phyloP scores from a whole-genome alignment of 2,797 vertebrate species.

The Anableps anableps region DNA sequence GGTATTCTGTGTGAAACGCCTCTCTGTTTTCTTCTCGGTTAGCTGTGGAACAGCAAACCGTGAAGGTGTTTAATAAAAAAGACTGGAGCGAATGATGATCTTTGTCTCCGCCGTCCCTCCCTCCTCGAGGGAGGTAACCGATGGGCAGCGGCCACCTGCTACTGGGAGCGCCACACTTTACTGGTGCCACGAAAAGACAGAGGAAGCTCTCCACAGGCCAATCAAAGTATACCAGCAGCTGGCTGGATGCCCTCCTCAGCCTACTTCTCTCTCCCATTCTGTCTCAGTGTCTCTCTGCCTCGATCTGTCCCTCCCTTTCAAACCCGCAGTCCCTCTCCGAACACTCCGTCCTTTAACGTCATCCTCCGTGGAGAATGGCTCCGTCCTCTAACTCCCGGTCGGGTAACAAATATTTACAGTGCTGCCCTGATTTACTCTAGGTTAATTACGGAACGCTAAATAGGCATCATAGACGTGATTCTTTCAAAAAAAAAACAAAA shows the following conservation, averaged over 20 bases:
- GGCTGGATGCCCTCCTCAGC: constrained; percentile 80
- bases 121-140: constrained; percentile 49
- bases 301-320: constrained; percentile 45
- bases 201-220: constrained; percentile 80
- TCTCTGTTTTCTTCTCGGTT: constrained; percentile 54
- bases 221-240: constrained; percentile 85
- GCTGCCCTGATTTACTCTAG: constrained; percentile 79
- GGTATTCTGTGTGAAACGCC: constrained; percentile 59
- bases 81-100: constrained; percentile 58
- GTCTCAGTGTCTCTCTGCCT: constrained; percentile 39
- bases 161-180: constrained; percentile 77
- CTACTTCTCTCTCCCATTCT: constrained; percentile 21
- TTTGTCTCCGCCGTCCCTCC: constrained; percentile 43
- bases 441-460: constrained; percentile 84
- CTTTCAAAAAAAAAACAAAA: constrained; percentile 29
- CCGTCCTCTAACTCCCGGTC: constrained; percentile 70
- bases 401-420: constrained; percentile 82
- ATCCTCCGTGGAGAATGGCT: constrained; percentile 69
- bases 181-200: constrained; percentile 78
- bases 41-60: constrained; percentile 45
- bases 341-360: constrained; percentile 23
- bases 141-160: constrained; percentile 78
- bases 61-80: constrained; percentile 79
- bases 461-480: constrained; percentile 67
- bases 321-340: constrained; percentile 3